phyloP scores from a whole-genome alignment of 2,888 invertebrate species.

The Rhopalosiphum nymphaeae region DNA sequence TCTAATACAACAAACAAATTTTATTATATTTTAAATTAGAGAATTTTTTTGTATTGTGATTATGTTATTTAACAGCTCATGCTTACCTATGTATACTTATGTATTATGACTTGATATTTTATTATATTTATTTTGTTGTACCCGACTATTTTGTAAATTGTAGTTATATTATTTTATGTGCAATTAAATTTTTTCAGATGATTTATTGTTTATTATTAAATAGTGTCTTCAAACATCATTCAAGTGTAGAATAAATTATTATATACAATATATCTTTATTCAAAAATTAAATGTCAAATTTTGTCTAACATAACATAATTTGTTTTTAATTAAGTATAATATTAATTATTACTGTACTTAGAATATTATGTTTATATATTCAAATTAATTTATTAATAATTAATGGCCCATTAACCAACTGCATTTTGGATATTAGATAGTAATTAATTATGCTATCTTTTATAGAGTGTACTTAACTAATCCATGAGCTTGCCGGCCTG shows the following conservation, averaged over 20 bases:
- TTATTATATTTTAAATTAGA: background rate
- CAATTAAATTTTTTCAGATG: slow-evolving; percentile 45
- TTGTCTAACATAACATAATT: background rate
- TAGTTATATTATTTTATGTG: slow-evolving; percentile 39
- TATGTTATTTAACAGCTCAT: background rate
- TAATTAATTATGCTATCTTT: background rate
- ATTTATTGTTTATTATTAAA: slow-evolving; percentile 1
- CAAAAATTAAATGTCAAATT: background rate
- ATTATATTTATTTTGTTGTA: slow-evolving; percentile 5
- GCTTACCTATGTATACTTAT: background rate
- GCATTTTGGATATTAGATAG: background rate
- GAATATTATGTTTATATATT: slow-evolving; percentile 7
- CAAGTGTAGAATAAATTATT: background rate
- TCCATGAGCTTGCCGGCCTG: background rate
- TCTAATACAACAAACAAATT: background rate
- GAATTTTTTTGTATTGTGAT: background rate
- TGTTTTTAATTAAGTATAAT: background rate
- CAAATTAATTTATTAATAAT: slow-evolving; percentile 4
- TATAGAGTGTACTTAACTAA: background rate
- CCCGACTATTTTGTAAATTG: background rate
- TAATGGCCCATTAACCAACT: background rate
- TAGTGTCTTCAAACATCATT: background rate
- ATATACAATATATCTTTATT: background rate
- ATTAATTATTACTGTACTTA: slow-evolving; percentile 19
- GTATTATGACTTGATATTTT: background rate